Percentiles rank a stretch among this genome's conserved stretches.
phyloP scores from a whole-genome alignment of 2,797 vertebrate species.

The Alfaro cultratus region DNA sequence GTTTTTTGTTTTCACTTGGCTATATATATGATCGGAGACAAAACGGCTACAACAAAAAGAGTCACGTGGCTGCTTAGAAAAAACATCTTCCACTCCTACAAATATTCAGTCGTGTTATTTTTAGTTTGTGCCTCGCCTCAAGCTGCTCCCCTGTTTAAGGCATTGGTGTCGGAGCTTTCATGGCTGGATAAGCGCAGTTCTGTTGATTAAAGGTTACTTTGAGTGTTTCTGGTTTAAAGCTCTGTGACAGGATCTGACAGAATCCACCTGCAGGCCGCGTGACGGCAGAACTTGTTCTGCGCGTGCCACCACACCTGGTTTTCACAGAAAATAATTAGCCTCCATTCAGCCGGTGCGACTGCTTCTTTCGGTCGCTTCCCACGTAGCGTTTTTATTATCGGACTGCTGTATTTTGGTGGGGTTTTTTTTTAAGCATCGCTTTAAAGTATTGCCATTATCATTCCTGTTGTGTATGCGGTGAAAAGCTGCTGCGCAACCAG shows the following conservation, averaged over 20 bases:
- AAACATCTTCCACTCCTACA: neutral
- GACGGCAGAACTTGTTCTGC: slow-evolving; percentile 29
- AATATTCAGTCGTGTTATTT: neutral
- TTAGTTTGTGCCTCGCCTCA: neutral
- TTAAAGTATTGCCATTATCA: neutral
- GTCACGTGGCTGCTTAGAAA: neutral
- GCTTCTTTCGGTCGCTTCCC: neutral
- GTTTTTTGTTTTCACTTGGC: neutral
- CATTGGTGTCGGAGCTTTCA: neutral
- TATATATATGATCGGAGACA: neutral
- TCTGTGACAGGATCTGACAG: slow-evolving; percentile 5
- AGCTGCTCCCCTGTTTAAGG: neutral
- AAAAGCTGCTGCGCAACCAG: slow-evolving; percentile 55
- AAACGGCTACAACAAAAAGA: neutral
- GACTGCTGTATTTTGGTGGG: neutral
- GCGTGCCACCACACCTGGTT: slow-evolving; percentile 54
- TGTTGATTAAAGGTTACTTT: neutral
- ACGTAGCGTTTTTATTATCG: neutral
- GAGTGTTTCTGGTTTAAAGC: neutral
- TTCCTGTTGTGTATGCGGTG: neutral
- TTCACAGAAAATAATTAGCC: slow-evolving; percentile 41
- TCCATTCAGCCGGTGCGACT: slow-evolving; percentile 14
- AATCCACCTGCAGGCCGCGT: neutral
- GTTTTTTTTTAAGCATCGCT: neutral
- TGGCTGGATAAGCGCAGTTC: neutral